Percentiles rank a stretch among this genome's conserved stretches.
phyloP scores from a whole-genome alignment of 2,113 vertebrate species.

The Mirza zaza region DNA sequence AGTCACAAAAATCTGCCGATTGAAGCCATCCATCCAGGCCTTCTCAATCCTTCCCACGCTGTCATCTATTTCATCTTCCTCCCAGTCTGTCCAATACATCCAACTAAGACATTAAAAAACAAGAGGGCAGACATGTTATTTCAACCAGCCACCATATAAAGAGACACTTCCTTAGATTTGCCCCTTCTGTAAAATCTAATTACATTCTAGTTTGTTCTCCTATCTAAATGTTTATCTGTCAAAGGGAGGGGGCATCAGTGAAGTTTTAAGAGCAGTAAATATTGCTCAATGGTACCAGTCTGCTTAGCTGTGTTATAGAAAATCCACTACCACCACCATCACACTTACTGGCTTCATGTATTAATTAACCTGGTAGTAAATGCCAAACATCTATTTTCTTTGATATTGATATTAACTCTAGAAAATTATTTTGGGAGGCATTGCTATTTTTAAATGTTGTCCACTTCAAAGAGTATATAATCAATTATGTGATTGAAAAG shows the following conservation, averaged over 20 bases:
- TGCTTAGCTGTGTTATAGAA: neutral
- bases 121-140: slow-evolving; percentile 53
- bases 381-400: slow-evolving; percentile 1
- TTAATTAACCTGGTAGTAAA: neutral
- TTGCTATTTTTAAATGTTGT: neutral
- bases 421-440: neutral
- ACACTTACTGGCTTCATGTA: neutral
- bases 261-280: neutral
- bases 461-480: slow-evolving; percentile 30
- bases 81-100: slow-evolving; percentile 99
- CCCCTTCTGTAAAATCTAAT: neutral
- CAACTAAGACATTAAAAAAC: slow-evolving; percentile 86
- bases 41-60: slow-evolving; percentile 97
- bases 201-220: neutral
- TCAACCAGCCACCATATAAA: neutral
- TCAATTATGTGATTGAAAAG: slow-evolving; percentile 47
- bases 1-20: slow-evolving; percentile 94
- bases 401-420: neutral
- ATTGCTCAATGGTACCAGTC: neutral
- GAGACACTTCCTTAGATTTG: neutral
- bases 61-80: slow-evolving; percentile 98
- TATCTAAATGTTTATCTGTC: neutral
- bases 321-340: neutral
- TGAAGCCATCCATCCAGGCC: slow-evolving; percentile 98
- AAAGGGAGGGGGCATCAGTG: neutral